These are phyloP conservation scores for Pogonus chalceus DNA, from an alignment of 1,140 invertebrate species.

Conservation along the genomic window DNA sequence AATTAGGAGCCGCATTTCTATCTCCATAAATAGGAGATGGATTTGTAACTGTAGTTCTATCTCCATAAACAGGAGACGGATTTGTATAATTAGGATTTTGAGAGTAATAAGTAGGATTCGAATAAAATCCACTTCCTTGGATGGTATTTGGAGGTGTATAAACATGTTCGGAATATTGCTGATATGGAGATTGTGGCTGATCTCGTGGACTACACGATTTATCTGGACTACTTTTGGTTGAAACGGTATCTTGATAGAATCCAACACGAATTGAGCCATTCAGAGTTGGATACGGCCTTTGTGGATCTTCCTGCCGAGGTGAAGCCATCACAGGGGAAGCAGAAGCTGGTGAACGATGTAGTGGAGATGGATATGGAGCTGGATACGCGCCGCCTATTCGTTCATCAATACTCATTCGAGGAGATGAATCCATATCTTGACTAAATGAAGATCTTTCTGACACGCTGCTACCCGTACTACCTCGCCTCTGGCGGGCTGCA, in stretches of 20 bases:
- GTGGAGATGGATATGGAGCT: conserved; percentile 52
- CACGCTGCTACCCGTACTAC: conserved; percentile 60
- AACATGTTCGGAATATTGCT: conserved; percentile 49
- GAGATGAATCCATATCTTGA: conserved; percentile 55
- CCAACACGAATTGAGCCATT: conserved; percentile 64
- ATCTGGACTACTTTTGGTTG: conserved; percentile 58
- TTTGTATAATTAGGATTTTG: conserved; percentile 27
- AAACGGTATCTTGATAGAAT: conserved; percentile 67
- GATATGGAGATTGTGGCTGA: conserved; percentile 47
- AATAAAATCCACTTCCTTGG: conserved; percentile 24
- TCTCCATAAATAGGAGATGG: background rate
- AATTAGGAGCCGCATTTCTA: background rate
- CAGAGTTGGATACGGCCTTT: conserved; percentile 44
- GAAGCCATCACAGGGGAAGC: conserved; percentile 45
- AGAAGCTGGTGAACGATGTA: conserved; percentile 46
- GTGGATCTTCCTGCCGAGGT: conserved; percentile 38
- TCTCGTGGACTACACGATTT: conserved; percentile 58
- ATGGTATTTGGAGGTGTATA: conserved; percentile 38
- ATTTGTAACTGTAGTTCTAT: too few species aligned
- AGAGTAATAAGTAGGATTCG: conserved; percentile 28
- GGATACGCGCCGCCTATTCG: conserved; percentile 42
- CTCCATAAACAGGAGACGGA: background rate
- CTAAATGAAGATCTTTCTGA: conserved; percentile 65
- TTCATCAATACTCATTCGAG: conserved; percentile 49
- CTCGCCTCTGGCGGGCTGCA: conserved; percentile 48